Evolutionary conservation across 2,113 vertebrate genomes (phyloP).

Genomic region (Lampris megalopsis): DNA sequence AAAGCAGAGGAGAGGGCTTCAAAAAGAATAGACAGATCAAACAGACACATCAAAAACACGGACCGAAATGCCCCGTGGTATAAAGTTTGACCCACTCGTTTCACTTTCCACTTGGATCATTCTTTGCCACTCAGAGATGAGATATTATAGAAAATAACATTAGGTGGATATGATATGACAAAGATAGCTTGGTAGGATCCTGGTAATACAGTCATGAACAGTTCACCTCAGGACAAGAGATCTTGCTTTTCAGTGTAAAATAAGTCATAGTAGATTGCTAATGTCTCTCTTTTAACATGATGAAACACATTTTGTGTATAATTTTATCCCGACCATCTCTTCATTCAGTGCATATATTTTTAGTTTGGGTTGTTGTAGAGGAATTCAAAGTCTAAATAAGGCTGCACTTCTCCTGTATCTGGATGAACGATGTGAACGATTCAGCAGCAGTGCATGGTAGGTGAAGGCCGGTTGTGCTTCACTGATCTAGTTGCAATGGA

Average conservation of each 20-base stretch:
- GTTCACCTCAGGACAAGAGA: slow-evolving; percentile 25
- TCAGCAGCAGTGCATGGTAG: background rate
- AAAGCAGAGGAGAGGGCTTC: slow-evolving; percentile 67
- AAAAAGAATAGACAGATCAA: slow-evolving; percentile 79
- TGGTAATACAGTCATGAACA: background rate
- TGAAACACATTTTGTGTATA: background rate
- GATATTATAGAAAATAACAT: slow-evolving; percentile 44
- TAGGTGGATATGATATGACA: background rate
- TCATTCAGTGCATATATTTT: slow-evolving; percentile 20
- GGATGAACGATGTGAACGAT: background rate
- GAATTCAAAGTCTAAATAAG: background rate
- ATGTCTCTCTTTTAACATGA: background rate
- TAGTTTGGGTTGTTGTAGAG: background rate
- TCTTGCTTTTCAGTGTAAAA: slow-evolving; percentile 25
- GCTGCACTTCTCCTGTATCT: background rate
- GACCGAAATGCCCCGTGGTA: slow-evolving; percentile 55
- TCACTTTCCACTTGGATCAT: slow-evolving; percentile 58
- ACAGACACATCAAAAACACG: slow-evolving; percentile 61
- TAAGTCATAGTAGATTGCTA: slow-evolving; percentile 14
- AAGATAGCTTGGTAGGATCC: background rate
- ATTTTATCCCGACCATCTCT: slow-evolving; percentile 12
- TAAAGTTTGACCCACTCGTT: slow-evolving; percentile 52
- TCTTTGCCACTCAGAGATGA: slow-evolving; percentile 49
- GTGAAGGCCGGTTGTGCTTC: background rate
- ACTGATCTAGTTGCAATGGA: background rate